phyloP scores from a whole-genome alignment of 2,113 vertebrate genomes.

The Gasterosteus nipponicus region DNA sequence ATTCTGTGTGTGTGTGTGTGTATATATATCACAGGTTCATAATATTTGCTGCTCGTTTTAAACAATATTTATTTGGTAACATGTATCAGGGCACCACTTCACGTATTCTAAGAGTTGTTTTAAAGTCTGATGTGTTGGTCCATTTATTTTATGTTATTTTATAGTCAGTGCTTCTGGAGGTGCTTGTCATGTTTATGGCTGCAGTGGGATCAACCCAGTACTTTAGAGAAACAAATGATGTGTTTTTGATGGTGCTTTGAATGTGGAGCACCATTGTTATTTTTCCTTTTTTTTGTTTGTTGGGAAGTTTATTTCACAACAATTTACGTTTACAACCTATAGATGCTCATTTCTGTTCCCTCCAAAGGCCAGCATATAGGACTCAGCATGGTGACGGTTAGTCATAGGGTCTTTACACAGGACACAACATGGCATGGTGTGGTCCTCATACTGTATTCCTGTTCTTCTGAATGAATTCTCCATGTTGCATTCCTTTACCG shows the following conservation, averaged over 20 bases:
- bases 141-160: constrained; percentile 29
- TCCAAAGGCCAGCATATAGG: constrained; percentile 37
- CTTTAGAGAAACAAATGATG: constrained; percentile 58
- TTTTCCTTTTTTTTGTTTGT: constrained; percentile 18
- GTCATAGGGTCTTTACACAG: constrained; percentile 14
- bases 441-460: constrained; percentile 14
- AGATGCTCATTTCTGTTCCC: constrained; percentile 51
- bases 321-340: constrained; percentile 50
- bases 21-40: constrained; percentile 24
- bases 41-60: constrained; percentile 48
- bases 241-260: constrained; percentile 61
- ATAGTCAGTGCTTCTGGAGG: constrained; percentile 54
- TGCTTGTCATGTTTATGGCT: constrained; percentile 47
- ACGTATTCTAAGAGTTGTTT: constrained; percentile 32
- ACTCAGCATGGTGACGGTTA: constrained; percentile 26
- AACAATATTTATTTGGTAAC: constrained; percentile 78
- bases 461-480: constrained; percentile 42
- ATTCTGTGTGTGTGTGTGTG: constrained; percentile 9
- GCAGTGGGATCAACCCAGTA: constrained; percentile 55
- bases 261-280: constrained; percentile 31
- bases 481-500: constrained; percentile 70
- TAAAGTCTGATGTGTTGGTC: constrained; percentile 36
- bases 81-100: constrained; percentile 33
- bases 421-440: constrained; percentile 20
- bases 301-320: constrained; percentile 34